Conservation (phyloP, 37 sponge, comb jelly and placozoan genomes). For the Lycopodina hypogea region DNA sequence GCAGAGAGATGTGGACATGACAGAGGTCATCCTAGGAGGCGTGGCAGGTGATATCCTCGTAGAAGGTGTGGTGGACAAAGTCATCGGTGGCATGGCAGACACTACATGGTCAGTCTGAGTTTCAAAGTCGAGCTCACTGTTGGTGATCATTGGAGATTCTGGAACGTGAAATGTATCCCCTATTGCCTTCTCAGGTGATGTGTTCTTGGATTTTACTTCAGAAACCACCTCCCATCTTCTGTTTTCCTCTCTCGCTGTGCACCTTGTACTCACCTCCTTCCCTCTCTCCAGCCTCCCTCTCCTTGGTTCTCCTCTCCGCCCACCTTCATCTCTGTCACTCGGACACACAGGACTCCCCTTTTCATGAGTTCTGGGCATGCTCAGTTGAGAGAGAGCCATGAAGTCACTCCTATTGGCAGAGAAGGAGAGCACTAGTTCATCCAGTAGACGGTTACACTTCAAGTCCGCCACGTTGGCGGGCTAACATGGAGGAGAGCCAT, state of each 20-base stretch:
- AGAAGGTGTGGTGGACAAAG: not conserved
- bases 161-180: not conserved
- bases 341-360: too few species aligned
- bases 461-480: constrained; percentile 6
- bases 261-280: too few species aligned
- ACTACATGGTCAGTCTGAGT: not conserved
- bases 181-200: too few species aligned
- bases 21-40: not conserved
- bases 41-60: not conserved
- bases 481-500: too few species aligned
- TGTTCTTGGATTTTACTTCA: too few species aligned
- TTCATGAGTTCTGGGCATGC: not conserved
- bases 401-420: constrained; percentile 24
- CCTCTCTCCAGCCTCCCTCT: too few species aligned
- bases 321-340: not conserved
- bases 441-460: constrained; percentile 27
- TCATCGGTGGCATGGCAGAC: not conserved
- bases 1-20: too few species aligned
- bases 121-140: not conserved
- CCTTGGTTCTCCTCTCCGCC: too few species aligned
- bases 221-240: too few species aligned
- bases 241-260: too few species aligned
- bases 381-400: constrained; percentile 5
- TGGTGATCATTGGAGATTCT: not conserved
- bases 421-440: constrained; percentile 26